Conservation (phyloP, 2,113 vertebrate species). For the Mesembrinibis cayennensis region DNA sequence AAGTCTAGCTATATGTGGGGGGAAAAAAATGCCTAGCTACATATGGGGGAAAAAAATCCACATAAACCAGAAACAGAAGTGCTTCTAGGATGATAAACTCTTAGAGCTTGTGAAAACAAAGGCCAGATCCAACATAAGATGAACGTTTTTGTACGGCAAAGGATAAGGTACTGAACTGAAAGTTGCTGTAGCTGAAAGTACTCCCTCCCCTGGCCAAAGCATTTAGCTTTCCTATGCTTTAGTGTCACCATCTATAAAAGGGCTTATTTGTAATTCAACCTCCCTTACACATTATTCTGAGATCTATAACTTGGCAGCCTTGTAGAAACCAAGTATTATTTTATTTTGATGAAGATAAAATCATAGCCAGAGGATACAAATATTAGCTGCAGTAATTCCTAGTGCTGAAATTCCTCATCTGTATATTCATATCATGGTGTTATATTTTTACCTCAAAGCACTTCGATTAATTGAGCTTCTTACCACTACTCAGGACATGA, state of each 20-base stretch:
- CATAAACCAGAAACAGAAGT: not conserved
- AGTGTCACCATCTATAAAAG: not conserved
- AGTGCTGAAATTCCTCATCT: not conserved
- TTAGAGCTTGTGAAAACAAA: not conserved
- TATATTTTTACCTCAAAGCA: not conserved
- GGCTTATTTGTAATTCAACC: not conserved
- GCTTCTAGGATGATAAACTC: not conserved
- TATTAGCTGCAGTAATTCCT: not conserved
- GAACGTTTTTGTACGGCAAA: not conserved
- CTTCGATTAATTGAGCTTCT: not conserved
- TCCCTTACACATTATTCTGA: not conserved
- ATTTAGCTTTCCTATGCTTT: not conserved
- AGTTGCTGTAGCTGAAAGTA: not conserved
- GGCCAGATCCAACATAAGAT: not conserved
- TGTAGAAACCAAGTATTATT: not conserved
- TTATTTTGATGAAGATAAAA: not conserved
- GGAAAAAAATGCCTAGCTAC: not conserved
- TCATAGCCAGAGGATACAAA: not conserved
- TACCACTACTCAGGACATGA: not conserved
- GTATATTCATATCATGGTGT: not conserved
- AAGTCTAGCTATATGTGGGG: not conserved
- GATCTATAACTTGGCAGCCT: not conserved
- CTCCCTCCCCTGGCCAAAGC: conserved; percentile 54
- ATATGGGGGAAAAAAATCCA: not conserved
- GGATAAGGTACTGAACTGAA: not conserved